Percentiles rank a stretch among this genome's conserved stretches.
Conservation (phyloP, 2,797 vertebrate species). For the Otolemur crassicaudatus region DNA sequence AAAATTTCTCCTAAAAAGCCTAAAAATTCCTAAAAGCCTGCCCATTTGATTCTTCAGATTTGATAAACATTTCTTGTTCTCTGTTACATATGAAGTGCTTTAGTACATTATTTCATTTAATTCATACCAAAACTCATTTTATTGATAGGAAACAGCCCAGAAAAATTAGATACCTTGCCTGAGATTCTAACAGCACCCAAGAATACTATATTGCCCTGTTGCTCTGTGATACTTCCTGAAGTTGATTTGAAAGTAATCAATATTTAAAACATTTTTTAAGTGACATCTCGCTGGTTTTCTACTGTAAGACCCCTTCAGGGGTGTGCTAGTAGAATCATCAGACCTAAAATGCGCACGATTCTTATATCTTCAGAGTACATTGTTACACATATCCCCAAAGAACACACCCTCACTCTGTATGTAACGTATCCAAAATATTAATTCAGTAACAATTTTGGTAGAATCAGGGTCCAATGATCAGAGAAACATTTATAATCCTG, state of each 20-base stretch:
- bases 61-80: constrained; percentile 9
- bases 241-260: neutral
- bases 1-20: neutral
- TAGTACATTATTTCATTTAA: constrained; percentile 23
- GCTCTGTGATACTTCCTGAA: constrained; percentile 7
- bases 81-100: neutral
- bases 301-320: neutral
- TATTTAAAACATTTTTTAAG: neutral
- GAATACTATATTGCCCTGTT: neutral
- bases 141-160: constrained; percentile 33
- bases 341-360: neutral
- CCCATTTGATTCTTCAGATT: neutral
- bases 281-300: neutral
- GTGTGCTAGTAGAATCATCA: neutral
- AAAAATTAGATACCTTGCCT: neutral
- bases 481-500: neutral
- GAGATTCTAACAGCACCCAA: neutral
- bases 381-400: neutral
- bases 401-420: neutral
- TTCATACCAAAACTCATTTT: neutral
- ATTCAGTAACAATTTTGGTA: neutral
- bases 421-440: neutral
- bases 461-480: neutral
- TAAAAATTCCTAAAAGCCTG: neutral
- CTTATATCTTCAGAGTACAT: neutral